These are phyloP conservation scores for Terebella lapidaria DNA, from an alignment of 2,888 invertebrate species.

Conservation along the genomic window DNA sequence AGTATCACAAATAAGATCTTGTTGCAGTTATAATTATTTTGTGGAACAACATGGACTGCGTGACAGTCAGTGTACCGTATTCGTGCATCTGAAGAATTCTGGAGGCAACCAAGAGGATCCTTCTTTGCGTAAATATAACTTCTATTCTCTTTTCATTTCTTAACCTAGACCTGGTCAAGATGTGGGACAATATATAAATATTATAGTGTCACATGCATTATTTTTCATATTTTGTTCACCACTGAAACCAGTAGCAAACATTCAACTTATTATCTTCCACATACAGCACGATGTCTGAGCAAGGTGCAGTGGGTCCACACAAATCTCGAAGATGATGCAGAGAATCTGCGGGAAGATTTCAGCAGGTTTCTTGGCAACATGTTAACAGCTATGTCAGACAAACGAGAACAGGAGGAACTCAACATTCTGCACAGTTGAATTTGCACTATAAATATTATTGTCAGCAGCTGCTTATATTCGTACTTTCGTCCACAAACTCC, in stretches of 20 bases:
- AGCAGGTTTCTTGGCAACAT: slow-evolving; percentile 43
- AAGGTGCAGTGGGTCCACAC: slow-evolving; percentile 28
- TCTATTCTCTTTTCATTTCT: no score
- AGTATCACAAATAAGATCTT: no score
- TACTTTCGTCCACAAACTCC: no score
- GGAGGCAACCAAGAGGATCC: background rate
- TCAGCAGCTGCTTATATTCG: no score
- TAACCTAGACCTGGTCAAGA: no score
- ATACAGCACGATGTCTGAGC: slow-evolving; percentile 26
- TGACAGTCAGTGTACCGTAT: slow-evolving; percentile 65
- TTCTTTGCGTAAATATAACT: background rate
- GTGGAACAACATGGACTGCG: slow-evolving; percentile 65
- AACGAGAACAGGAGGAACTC: slow-evolving; percentile 50
- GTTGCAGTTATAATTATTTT: slow-evolving; percentile 60
- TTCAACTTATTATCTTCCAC: no score
- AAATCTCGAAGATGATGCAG: slow-evolving; percentile 46
- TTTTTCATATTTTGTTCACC: no score
- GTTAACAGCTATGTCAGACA: slow-evolving; percentile 43
- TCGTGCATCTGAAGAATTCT: slow-evolving; percentile 52
- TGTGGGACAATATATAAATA: no score
- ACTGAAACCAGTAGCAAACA: no score
- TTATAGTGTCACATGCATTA: no score
- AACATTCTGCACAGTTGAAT: slow-evolving; percentile 29
- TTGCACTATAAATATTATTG: no score
- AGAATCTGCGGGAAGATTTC: slow-evolving; percentile 43